Percentiles rank a stretch among this genome's conserved stretches.
Conservation (phyloP, 2,888 invertebrate species). For the Scaptomyza parva region DNA sequence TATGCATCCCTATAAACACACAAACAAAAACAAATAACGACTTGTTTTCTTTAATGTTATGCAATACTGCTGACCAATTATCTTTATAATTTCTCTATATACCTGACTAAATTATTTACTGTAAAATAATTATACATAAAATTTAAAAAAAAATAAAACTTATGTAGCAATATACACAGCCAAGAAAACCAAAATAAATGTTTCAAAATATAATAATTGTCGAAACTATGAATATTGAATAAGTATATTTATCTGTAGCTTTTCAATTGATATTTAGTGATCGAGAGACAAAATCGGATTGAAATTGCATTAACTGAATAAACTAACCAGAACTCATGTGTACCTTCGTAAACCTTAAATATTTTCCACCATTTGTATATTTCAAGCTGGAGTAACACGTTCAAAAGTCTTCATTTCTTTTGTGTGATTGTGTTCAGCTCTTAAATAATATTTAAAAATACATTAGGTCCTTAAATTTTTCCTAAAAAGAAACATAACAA, state of each 20-base stretch:
- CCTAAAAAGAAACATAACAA: too few relatives aligned
- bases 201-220: slow-evolving; percentile 54
- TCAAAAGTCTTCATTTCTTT: too few relatives aligned
- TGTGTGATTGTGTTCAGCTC: background rate
- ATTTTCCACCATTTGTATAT: background rate
- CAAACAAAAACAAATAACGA: background rate
- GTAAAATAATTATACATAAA: slow-evolving; percentile 64
- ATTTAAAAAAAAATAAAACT: slow-evolving; percentile 70
- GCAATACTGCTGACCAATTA: slow-evolving; percentile 43
- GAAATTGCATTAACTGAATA: slow-evolving; percentile 21
- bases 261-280: slow-evolving; percentile 10
- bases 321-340: slow-evolving; percentile 9
- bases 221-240: slow-evolving; percentile 56
- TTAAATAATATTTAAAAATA: background rate
- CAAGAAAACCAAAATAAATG: slow-evolving; percentile 35
- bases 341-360: slow-evolving; percentile 2
- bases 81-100: slow-evolving; percentile 58
- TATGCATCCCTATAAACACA: slow-evolving; percentile 20
- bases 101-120: slow-evolving; percentile 77
- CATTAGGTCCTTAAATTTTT: background rate
- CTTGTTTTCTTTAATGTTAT: slow-evolving; percentile 35
- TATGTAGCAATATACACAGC: slow-evolving; percentile 64
- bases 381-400: background rate
- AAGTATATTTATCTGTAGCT: slow-evolving; percentile 21
- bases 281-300: slow-evolving; percentile 30